Evolutionary conservation across 2,888 invertebrate genomes (phyloP).

Genomic region (Microctonus hyperodae): DNA sequence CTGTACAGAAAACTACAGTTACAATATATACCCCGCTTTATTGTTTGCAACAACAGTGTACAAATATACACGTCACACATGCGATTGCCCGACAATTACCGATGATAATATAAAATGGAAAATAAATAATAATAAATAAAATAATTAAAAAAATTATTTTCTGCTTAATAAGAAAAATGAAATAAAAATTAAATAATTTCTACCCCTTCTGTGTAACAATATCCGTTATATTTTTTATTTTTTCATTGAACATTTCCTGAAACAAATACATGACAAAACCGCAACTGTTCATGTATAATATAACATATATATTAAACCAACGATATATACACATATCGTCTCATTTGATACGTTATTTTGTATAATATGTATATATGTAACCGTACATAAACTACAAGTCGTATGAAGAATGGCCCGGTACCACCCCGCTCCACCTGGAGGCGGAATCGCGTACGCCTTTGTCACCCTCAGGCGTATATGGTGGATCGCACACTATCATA

Average conservation of each 20-base stretch:
- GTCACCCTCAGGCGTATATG: constrained; percentile 61
- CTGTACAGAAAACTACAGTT: constrained; percentile 15
- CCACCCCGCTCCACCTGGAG: constrained; percentile 62
- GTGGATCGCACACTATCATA: constrained; percentile 51
- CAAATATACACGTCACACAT: not conserved
- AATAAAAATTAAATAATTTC: too few relatives aligned
- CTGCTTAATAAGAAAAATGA: too few relatives aligned
- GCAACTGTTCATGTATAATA: too few relatives aligned
- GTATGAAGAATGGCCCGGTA: constrained; percentile 56
- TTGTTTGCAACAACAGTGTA: constrained; percentile 9
- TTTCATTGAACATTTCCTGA: too few relatives aligned
- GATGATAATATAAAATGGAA: constrained; percentile 21
- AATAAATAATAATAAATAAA: too few relatives aligned
- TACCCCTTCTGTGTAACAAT: too few relatives aligned
- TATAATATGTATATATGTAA: constrained; percentile 40
- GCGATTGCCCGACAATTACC: not conserved
- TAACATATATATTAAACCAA: too few relatives aligned
- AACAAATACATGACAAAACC: too few relatives aligned
- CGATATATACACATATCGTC: too few relatives aligned
- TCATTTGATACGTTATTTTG: too few relatives aligned
- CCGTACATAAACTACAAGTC: constrained; percentile 35
- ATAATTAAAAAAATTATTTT: too few relatives aligned
- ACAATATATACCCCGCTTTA: constrained; percentile 33
- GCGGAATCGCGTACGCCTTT: constrained; percentile 61
- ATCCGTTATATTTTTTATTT: too few relatives aligned